Conservation (phyloP, 2,113 vertebrate genomes). For the Lepus americanus region DNA sequence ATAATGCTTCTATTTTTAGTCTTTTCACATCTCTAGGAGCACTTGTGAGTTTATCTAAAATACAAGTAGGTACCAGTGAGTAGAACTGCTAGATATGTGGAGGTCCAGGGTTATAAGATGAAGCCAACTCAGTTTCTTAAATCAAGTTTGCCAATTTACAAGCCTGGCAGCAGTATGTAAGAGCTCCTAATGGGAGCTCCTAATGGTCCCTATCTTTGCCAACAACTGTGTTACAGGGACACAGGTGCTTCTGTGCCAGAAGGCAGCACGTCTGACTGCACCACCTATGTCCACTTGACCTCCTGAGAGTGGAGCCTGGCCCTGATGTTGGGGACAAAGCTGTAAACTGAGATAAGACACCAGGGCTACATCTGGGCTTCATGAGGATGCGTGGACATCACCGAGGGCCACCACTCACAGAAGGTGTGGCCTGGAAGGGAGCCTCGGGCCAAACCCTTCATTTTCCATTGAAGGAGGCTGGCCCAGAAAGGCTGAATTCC, state of each 20-base stretch:
- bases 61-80: not conserved
- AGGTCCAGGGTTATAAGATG: not conserved
- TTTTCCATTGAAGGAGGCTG: constrained; percentile 47
- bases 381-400: not conserved
- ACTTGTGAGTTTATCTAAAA: not conserved
- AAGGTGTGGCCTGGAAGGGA: not conserved
- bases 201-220: not conserved
- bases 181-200: not conserved
- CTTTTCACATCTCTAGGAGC: not conserved
- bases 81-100: not conserved
- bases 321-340: not conserved
- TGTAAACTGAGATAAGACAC: not conserved
- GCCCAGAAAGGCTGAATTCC: constrained; percentile 5
- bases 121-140: not conserved
- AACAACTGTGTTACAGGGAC: not conserved
- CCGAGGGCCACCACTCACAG: not conserved
- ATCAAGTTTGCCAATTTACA: not conserved
- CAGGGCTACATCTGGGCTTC: not conserved
- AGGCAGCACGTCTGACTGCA: not conserved
- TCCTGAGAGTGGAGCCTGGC: not conserved
- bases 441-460: constrained; percentile 12
- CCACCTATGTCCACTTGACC: not conserved
- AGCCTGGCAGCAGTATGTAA: not conserved
- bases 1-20: not conserved
- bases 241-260: not conserved